Percentiles rank a stretch among this genome's conserved stretches.
phyloP scores from a whole-genome alignment of 2,888 invertebrate genomes.

The Diarsia mendica region DNA sequence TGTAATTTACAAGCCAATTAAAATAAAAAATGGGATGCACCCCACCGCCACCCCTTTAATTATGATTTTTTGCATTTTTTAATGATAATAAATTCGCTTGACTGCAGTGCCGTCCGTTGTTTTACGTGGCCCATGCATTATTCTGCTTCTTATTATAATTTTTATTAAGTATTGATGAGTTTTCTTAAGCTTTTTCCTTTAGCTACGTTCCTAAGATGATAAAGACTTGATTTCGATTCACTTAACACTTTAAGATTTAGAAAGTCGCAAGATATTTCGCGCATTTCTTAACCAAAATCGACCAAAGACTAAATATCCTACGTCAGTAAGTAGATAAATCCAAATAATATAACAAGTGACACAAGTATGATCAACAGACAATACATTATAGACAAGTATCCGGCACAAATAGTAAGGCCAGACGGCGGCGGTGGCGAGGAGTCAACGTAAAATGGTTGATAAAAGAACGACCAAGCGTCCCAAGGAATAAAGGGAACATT shows the following conservation, averaged over 20 bases:
- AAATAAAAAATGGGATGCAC: slow-evolving; percentile 88
- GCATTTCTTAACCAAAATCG: too few relatives aligned
- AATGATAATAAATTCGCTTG: slow-evolving; percentile 88
- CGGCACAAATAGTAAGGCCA: slow-evolving; percentile 12
- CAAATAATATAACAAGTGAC: neutral
- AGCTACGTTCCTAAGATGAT: neutral
- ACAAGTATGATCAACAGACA: slow-evolving; percentile 8
- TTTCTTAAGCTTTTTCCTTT: neutral
- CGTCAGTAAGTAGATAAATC: neutral
- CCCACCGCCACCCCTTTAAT: slow-evolving; percentile 87
- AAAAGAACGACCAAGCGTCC: neutral
- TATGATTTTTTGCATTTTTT: slow-evolving; percentile 89
- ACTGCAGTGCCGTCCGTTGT: slow-evolving; percentile 75
- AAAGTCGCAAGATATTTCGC: neutral
- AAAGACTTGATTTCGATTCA: neutral
- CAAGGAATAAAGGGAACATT: neutral
- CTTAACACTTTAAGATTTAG: neutral
- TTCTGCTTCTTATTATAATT: slow-evolving; percentile 62
- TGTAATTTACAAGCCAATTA: slow-evolving; percentile 89
- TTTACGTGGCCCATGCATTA: slow-evolving; percentile 69
- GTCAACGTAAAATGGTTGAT: slow-evolving; percentile 40
- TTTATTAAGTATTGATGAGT: slow-evolving; percentile 20
- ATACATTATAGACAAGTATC: slow-evolving; percentile 8
- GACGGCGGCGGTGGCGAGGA: neutral
- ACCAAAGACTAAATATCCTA: neutral